Percentiles rank a stretch among this genome's conserved stretches.
These are phyloP conservation scores for Diadophis punctatus DNA, from an alignment of 2,113 vertebrate genomes.

Conservation along the genomic window DNA sequence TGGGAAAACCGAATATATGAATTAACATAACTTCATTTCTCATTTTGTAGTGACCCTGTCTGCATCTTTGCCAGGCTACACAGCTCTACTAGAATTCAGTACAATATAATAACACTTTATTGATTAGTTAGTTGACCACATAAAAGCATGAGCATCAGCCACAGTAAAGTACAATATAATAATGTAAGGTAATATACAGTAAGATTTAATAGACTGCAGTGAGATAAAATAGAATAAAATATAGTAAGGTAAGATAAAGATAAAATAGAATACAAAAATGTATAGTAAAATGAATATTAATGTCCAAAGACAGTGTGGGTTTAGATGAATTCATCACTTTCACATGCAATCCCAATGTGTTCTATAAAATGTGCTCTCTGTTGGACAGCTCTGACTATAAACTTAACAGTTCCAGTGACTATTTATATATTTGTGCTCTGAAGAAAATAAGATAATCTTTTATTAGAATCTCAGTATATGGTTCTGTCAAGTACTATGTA, in stretches of 20 bases:
- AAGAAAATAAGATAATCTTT: neutral
- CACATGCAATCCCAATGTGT: neutral
- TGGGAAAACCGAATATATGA: neutral
- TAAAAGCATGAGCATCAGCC: neutral
- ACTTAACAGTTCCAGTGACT: neutral
- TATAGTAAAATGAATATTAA: neutral
- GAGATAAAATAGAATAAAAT: neutral
- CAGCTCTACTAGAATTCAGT: neutral
- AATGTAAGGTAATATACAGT: neutral
- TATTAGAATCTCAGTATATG: neutral
- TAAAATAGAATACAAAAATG: neutral
- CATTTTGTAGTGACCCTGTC: neutral
- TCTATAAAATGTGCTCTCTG: neutral
- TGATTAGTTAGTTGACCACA: neutral
- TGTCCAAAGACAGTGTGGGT: neutral
- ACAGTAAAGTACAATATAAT: neutral
- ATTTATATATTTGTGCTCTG: neutral
- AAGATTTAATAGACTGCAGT: neutral
- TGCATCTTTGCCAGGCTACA: neutral
- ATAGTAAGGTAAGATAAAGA: neutral
- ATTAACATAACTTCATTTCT: neutral
- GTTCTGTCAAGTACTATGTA: neutral
- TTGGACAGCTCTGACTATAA: neutral
- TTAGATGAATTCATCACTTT: neutral
- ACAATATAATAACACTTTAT: neutral